phyloP scores from a whole-genome alignment of 2,888 invertebrate genomes.

The Drosophila nigricruria region DNA sequence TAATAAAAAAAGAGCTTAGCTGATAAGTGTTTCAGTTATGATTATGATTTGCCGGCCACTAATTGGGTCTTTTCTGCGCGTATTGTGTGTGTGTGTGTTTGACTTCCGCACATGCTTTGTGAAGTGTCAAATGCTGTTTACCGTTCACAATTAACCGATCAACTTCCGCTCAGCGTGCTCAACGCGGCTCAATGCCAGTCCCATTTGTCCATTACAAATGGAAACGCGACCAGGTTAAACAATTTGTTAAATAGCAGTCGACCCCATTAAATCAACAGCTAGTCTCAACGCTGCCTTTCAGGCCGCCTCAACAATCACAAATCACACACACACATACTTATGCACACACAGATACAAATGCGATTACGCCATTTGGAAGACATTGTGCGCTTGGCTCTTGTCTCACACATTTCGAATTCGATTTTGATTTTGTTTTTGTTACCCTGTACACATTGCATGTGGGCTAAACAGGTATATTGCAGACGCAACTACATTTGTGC shows the following conservation, averaged over 20 bases:
- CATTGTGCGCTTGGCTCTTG: conserved; percentile 34
- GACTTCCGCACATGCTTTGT: conserved; percentile 52
- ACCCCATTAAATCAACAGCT: conserved; percentile 48
- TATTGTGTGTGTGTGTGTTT: background rate
- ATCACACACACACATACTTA: conserved; percentile 3
- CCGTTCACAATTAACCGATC: conserved; percentile 43
- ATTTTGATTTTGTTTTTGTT: conserved; percentile 30
- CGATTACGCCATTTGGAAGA: conserved; percentile 69
- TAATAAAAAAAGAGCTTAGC: conserved; percentile 5
- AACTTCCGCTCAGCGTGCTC: conserved; percentile 57
- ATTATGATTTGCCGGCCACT: conserved; percentile 43
- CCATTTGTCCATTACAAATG: conserved; percentile 55
- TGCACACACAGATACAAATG: background rate
- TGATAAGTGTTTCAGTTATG: conserved; percentile 27
- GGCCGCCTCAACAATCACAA: conserved; percentile 43
- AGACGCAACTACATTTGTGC: background rate
- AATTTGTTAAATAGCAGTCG: conserved; percentile 60
- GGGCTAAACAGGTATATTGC: conserved; percentile 10
- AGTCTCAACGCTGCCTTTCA: conserved; percentile 41
- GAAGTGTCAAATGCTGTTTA: conserved; percentile 56
- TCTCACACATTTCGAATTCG: conserved; percentile 28
- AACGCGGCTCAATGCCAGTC: conserved; percentile 54
- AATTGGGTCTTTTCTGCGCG: conserved; percentile 48
- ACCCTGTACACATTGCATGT: background rate
- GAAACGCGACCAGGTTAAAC: conserved; percentile 67